These are phyloP conservation scores for Sarcoramphus papa DNA, from an alignment of 2,797 vertebrate species.

Conservation along the genomic window DNA sequence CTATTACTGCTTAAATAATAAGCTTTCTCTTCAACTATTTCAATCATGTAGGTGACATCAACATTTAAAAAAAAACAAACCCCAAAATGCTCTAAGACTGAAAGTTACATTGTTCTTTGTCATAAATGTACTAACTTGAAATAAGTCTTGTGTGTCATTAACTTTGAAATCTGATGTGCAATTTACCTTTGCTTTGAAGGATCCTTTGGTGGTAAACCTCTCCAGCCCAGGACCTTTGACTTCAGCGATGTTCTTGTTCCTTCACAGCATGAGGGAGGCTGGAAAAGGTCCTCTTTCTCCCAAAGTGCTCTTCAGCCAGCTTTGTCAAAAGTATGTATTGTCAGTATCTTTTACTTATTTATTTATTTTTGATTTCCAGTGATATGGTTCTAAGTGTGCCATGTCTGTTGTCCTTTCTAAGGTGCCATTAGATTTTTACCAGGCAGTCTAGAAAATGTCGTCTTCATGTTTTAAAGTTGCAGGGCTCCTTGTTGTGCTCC, in stretches of 20 bases:
- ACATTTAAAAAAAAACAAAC: not conserved
- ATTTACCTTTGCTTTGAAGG: conserved; percentile 75
- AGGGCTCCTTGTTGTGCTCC: not conserved
- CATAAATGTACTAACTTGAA: not conserved
- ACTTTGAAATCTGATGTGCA: conserved; percentile 31
- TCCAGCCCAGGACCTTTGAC: conserved; percentile 90
- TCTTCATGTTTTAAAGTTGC: not conserved
- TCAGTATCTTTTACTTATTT: not conserved
- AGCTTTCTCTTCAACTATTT: not conserved
- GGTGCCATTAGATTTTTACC: not conserved
- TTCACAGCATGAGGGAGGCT: conserved; percentile 92
- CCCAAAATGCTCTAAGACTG: not conserved
- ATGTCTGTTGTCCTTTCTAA: not conserved
- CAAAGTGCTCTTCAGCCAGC: conserved; percentile 94
- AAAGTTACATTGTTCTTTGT: not conserved
- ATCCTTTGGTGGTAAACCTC: conserved; percentile 82
- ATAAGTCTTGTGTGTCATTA: not conserved
- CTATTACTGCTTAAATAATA: not conserved
- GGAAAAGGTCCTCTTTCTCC: conserved; percentile 91
- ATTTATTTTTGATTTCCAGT: not conserved
- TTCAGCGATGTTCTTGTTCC: conserved; percentile 93
- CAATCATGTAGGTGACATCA: not conserved
- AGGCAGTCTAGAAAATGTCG: not conserved
- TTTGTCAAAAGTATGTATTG: conserved; percentile 92
- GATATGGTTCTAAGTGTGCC: not conserved